Base-by-base conservation (phyloP, 2,797 vertebrate genomes). In the Streptopelia turtur region DNA sequence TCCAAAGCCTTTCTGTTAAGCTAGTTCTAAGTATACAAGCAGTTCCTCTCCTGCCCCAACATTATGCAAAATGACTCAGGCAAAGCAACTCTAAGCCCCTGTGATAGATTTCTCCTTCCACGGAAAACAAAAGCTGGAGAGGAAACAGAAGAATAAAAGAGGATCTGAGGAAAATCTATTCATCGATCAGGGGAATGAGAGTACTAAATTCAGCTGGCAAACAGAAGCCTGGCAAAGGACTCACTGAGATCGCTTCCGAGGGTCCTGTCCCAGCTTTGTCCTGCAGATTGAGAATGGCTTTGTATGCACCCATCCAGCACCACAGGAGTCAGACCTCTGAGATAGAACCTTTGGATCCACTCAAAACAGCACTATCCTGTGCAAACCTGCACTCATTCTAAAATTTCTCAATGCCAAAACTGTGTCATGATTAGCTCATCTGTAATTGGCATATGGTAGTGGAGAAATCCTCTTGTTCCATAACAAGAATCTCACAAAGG, bases 11-110 rank as follows among this genome's bases (percentile, higher is more conserved):
- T 95, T 84, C 93, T 70, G 78, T 89, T 31, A 93, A 90, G 92
- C 61, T n/a, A 52, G 87, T 92, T 96, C 93, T 89, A 79, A 96
- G 93, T 49, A 52, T 43, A 95, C 79, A 89, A 70, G 70, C 30
- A 50, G 80, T 43, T 52, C 27, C 33, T 83, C 87, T 90, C 79
- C 79, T 41, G 55, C 93, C 78, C 84, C 25, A 53, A 91, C 90
- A 93, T 76, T 90, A 80, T 5, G 10, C 72, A 94, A 94, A 94
- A 82, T 4, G 1, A 92, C 90, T 97, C 92, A 74, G 83, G 87
- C 95, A 96, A 71, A 70, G 97, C 97, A 96, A 97, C 97, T 95
- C 96, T 90, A 94, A 93, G 89, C 80, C 93, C 80, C 69, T 53
- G 35, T 82, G 90, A 96, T 37, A 89, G 90, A 94, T 96, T 96